Conservation (phyloP, 2,888 invertebrate species). For the Apeira syringaria region DNA sequence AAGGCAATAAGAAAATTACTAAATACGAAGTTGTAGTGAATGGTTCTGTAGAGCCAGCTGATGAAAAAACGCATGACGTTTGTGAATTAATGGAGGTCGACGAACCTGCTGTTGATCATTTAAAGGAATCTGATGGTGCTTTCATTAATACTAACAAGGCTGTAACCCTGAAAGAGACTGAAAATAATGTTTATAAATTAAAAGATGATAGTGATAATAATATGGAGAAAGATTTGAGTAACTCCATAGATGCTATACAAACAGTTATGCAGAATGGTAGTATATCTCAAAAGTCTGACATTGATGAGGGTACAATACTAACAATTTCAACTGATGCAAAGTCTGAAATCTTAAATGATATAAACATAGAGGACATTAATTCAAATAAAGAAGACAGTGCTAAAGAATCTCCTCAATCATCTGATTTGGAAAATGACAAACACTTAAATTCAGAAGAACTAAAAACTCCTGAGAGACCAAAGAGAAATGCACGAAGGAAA, state of each 20-base stretch:
- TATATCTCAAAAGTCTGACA: slow-evolving; percentile 2
- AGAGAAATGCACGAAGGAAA: slow-evolving; percentile 51
- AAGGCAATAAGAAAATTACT: slow-evolving; percentile 36
- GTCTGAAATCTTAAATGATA: neutral
- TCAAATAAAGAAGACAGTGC: slow-evolving; percentile 15
- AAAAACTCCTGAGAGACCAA: slow-evolving; percentile 44
- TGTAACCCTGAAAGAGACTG: slow-evolving; percentile 21
- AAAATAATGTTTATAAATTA: slow-evolving; percentile 19
- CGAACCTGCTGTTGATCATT: slow-evolving; percentile 31
- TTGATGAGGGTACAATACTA: neutral
- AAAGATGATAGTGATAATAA: slow-evolving; percentile 26
- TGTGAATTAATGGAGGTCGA: slow-evolving; percentile 55
- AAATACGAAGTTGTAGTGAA: slow-evolving; percentile 24
- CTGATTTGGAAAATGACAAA: slow-evolving; percentile 12
- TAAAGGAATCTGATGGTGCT: slow-evolving; percentile 22
- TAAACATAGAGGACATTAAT: neutral
- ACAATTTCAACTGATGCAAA: neutral
- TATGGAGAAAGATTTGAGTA: slow-evolving; percentile 43
- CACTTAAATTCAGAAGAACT: slow-evolving; percentile 8
- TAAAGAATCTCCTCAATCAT: slow-evolving; percentile 19
- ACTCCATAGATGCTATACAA: slow-evolving; percentile 23
- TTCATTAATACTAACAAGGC: slow-evolving; percentile 11
- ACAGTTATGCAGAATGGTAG: slow-evolving; percentile 2
- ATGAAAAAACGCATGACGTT: slow-evolving; percentile 31
- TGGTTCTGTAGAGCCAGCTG: slow-evolving; percentile 27